Percentiles rank a stretch among this genome's conserved stretches.
Conservation (phyloP, 2,797 vertebrate species). For the Sebastes miniatus region DNA sequence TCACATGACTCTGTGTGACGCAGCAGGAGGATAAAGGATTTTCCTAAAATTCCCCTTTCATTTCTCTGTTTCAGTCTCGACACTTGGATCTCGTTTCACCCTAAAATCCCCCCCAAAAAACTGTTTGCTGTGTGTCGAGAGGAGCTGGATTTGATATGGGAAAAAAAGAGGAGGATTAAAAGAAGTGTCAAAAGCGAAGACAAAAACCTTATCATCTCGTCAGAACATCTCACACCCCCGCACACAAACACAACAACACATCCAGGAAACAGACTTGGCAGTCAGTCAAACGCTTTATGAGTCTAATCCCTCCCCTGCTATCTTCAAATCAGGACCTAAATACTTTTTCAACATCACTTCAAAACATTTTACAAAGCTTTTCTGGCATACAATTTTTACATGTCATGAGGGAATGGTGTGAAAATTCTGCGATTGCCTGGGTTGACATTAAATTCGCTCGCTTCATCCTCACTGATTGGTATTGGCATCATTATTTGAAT, state of each 20-base stretch:
- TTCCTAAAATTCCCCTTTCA: neutral
- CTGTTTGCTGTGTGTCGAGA: neutral
- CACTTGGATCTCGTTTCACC: slow-evolving; percentile 1
- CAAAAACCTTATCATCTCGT: slow-evolving; percentile 42
- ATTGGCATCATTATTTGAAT: slow-evolving; percentile 1
- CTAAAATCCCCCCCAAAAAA: neutral
- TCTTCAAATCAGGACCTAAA: slow-evolving; percentile 28
- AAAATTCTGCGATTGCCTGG: neutral
- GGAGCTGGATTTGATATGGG: slow-evolving; percentile 14
- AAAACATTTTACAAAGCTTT: neutral
- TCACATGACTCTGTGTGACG: neutral
- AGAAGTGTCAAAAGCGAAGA: slow-evolving; percentile 36
- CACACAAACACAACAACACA: slow-evolving; percentile 36
- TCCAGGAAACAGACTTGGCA: slow-evolving; percentile 40
- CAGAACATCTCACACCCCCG: slow-evolving; percentile 32
- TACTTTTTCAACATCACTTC: neutral
- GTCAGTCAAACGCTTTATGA: slow-evolving; percentile 44
- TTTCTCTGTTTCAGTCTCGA: neutral
- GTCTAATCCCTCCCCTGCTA: slow-evolving; percentile 25
- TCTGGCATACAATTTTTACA: neutral
- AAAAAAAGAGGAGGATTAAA: slow-evolving; percentile 21
- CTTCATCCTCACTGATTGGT: neutral
- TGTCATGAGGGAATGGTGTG: neutral
- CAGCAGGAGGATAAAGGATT: neutral
- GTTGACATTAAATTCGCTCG: neutral